phyloP scores from a whole-genome alignment of 2,113 vertebrate genomes.

The Petaurus breviceps region DNA sequence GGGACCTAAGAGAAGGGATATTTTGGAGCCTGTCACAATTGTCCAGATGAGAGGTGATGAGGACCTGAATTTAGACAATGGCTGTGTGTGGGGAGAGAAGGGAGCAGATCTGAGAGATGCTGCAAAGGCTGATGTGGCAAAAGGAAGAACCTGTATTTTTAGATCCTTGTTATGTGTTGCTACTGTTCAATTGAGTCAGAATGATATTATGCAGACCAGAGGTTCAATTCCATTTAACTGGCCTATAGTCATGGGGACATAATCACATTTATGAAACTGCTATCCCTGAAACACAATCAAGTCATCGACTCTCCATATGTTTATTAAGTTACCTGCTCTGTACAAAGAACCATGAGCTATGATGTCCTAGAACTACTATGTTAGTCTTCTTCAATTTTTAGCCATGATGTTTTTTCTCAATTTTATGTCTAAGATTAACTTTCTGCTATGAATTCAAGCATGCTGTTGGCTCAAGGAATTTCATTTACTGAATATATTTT shows the following conservation, averaged over 20 bases:
- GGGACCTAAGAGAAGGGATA: neutral
- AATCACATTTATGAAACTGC: neutral
- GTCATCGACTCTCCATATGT: neutral
- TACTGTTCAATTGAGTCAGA: neutral
- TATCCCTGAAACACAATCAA: neutral
- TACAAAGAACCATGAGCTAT: neutral
- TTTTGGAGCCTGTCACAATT: neutral
- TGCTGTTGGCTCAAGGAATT: neutral
- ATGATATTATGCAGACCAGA: neutral
- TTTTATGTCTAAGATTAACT: neutral
- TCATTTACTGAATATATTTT: neutral
- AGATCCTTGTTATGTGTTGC: neutral
- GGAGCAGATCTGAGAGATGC: neutral
- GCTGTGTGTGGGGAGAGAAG: neutral
- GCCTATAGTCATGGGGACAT: neutral
- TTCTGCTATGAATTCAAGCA: neutral
- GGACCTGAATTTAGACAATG: neutral
- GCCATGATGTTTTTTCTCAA: neutral
- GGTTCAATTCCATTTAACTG: neutral
- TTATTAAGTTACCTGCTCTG: conserved; percentile 32
- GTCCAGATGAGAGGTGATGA: neutral
- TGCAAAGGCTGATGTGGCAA: neutral
- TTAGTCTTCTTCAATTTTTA: neutral
- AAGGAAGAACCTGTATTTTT: neutral
- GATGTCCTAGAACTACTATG: neutral